Conservation (phyloP, 2,797 vertebrate species). For the Leptoclinus maculatus region DNA sequence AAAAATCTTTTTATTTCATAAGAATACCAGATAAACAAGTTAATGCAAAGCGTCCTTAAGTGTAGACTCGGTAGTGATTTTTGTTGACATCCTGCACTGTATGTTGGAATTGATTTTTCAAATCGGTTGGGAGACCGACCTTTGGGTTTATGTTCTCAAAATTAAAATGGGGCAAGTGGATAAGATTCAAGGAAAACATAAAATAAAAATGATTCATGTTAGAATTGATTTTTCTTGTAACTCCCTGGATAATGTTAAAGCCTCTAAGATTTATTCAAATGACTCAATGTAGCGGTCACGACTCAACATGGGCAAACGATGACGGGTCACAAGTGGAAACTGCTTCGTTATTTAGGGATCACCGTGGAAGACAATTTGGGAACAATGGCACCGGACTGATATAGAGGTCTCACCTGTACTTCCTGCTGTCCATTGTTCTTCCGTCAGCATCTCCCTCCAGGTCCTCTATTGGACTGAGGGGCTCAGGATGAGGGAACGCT, state of each 20-base stretch:
- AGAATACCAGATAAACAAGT: not conserved
- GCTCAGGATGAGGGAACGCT: conserved; percentile 91
- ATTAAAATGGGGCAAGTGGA: not conserved
- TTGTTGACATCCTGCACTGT: not conserved
- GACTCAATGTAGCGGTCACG: not conserved
- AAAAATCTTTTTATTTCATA: not conserved
- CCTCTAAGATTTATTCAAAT: not conserved
- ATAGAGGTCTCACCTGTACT: conserved; percentile 74
- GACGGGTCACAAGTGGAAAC: not conserved
- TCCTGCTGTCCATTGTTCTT: conserved; percentile 87
- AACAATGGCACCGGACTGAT: not conserved
- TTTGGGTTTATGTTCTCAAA: not conserved
- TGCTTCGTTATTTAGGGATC: not conserved
- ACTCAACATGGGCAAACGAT: not conserved
- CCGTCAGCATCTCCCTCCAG: conserved; percentile 88
- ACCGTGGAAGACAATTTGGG: not conserved
- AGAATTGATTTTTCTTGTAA: not conserved
- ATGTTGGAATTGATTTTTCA: not conserved
- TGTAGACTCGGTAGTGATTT: not conserved
- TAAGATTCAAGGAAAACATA: not conserved
- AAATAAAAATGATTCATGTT: not conserved
- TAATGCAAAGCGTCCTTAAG: not conserved
- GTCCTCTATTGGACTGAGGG: conserved; percentile 92
- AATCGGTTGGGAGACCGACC: not conserved
- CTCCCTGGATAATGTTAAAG: not conserved